Base-by-base conservation (phyloP, 2,888 invertebrate species). In the Lithophane leautieri region DNA sequence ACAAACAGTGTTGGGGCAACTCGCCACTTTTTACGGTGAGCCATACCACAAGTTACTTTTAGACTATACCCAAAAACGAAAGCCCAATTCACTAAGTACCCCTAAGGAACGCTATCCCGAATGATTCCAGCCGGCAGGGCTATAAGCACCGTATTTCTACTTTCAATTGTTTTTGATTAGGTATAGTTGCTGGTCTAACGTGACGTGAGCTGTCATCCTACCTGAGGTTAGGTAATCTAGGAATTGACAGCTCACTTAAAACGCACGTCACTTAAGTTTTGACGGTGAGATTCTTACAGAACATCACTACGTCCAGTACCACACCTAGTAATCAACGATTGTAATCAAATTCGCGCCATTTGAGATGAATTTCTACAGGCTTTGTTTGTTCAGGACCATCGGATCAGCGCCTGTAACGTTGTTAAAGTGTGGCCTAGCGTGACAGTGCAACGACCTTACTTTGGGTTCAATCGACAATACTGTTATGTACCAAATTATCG, bases 321-420 rank as follows among this genome's bases (percentile, higher is more conserved):
- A 73, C 4, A 76, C 82, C 76, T 73, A 72, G 25, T 47, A 56
- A 40, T 52, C 12, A 22, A 0, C 11, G 66, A 28, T 65, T 69
- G 47, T 76, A 69, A 78, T n/a, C 47, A 62, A 76, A 73, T 79
- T 63, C 67, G 25, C 66, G 70, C 70, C 69, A 69, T 73, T 76
- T 58, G n/a, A 70, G 56, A 62, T 65, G 50, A 76, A 70, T 74
- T 73, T 79, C 74, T 63, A 76, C 68, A 79, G 75, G 69, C 67
- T 69, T 72, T 82, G 79, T 82, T 85, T 77, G 77, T 80, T 84
- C 71, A 78, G 83, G 85, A 73, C 76, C 70, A 68, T 65, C 62
- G 54, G 42, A 42, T 73, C 62, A 76, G 70, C 50, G 61, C 65
- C 42, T 63, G 40, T 25, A 25, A 44, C 16, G 14, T 34, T 50